Percentiles rank a stretch among this genome's conserved stretches.
Conservation (phyloP, 1,140 invertebrate genomes). For the Triops longicaudatus region DNA sequence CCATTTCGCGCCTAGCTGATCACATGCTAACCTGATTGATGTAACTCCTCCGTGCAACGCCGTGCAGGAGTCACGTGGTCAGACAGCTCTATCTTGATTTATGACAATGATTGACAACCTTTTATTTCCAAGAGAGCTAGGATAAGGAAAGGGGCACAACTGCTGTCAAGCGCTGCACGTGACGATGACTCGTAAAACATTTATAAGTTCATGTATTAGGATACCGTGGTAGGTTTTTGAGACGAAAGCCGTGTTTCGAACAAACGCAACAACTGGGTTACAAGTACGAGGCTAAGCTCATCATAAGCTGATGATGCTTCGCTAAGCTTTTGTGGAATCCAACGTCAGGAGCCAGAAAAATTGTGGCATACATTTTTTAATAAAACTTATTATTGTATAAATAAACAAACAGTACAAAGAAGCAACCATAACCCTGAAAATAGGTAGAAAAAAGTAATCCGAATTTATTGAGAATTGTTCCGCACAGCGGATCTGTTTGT, state of each 20-base stretch:
- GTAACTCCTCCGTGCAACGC: neutral
- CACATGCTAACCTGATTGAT: neutral
- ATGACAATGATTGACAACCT: neutral
- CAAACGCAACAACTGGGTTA: neutral
- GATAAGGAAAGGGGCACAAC: neutral
- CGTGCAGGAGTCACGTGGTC: neutral
- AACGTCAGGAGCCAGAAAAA: too few relatives aligned
- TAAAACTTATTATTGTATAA: too few relatives aligned
- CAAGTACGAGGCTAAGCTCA: too few relatives aligned
- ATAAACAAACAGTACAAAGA: too few relatives aligned
- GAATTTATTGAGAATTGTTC: too few relatives aligned
- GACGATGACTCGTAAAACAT: neutral
- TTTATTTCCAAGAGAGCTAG: neutral
- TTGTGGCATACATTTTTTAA: too few relatives aligned
- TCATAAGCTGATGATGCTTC: too few relatives aligned
- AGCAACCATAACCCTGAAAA: too few relatives aligned
- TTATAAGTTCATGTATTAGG: neutral
- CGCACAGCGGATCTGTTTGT: too few relatives aligned
- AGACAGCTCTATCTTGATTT: neutral
- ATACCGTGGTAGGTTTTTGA: neutral
- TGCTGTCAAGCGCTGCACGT: neutral
- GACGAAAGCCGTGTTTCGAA: neutral
- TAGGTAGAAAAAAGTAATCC: too few relatives aligned
- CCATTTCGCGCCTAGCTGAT: conserved; percentile 1
- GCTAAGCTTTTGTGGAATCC: too few relatives aligned